Conservation (phyloP, 2,888 invertebrate species). For the Plagodis dolabraria region DNA sequence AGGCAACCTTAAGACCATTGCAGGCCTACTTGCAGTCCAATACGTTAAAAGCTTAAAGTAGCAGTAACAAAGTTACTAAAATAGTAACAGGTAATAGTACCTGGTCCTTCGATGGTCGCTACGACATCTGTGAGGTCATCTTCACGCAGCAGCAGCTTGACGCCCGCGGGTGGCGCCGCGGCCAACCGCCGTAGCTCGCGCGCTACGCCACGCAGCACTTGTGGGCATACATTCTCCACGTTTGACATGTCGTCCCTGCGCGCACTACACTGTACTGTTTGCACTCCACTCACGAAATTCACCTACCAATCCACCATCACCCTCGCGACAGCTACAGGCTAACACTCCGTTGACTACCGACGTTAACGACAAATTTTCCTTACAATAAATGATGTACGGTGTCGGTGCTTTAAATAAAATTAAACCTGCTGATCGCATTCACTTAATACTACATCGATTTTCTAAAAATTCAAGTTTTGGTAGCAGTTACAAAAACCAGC, state of each 20-base stretch:
- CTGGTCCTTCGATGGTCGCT: slow-evolving; percentile 95
- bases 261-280: background rate
- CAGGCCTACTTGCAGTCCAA: too few relatives aligned
- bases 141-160: slow-evolving; percentile 94
- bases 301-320: background rate
- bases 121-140: slow-evolving; percentile 97
- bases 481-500: too few relatives aligned
- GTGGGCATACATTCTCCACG: slow-evolving; percentile 97
- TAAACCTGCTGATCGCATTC: too few relatives aligned
- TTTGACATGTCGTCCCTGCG: slow-evolving; percentile 88
- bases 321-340: background rate
- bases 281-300: background rate
- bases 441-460: too few relatives aligned
- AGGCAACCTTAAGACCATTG: too few relatives aligned
- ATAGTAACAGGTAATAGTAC: slow-evolving; percentile 38
- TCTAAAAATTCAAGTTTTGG: too few relatives aligned
- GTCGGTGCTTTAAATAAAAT: too few relatives aligned
- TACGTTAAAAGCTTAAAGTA: too few relatives aligned
- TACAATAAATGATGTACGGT: too few relatives aligned
- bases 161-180: slow-evolving; percentile 94
- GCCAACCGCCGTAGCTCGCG: slow-evolving; percentile 95
- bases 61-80: too few relatives aligned
- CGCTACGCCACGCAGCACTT: slow-evolving; percentile 94
- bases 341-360: too few relatives aligned
- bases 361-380: too few relatives aligned